phyloP scores from a whole-genome alignment of 2,888 invertebrate genomes.

The Drosophila macrospina region DNA sequence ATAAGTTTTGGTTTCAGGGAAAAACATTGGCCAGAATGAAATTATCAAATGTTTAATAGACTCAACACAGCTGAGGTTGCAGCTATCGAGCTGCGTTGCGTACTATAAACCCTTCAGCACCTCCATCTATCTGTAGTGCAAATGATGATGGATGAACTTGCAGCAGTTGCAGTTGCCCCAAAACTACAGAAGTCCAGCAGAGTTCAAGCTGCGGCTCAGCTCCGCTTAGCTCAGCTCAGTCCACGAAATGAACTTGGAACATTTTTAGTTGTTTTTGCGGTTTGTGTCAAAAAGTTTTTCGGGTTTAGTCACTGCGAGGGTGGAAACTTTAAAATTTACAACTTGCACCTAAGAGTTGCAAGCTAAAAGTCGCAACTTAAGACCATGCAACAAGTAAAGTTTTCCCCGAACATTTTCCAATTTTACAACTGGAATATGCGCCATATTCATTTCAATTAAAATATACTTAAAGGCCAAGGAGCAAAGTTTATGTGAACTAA shows the following conservation, averaged over 20 bases:
- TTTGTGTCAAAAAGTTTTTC: constrained; percentile 48
- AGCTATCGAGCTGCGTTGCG: constrained; percentile 14
- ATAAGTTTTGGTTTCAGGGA: constrained; percentile 51
- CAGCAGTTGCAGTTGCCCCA: not conserved
- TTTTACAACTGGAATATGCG: constrained; percentile 18
- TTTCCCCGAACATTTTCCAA: constrained; percentile 7
- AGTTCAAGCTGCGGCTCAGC: constrained; percentile 49
- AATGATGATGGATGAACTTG: constrained; percentile 63
- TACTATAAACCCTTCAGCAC: not conserved
- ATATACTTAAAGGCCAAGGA: constrained; percentile 19
- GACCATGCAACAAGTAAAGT: constrained; percentile 55
- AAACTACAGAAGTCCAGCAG: constrained; percentile 45
- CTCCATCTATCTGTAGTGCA: not conserved
- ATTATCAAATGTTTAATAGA: constrained; percentile 78
- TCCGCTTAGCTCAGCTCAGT: constrained; percentile 50
- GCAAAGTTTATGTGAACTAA: constrained; percentile 8
- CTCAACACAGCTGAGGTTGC: constrained; percentile 48
- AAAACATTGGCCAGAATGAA: constrained; percentile 55
- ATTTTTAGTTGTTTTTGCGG: constrained; percentile 49
- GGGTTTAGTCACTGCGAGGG: constrained; percentile 13
- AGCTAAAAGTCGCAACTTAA: constrained; percentile 42
- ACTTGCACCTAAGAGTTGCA: constrained; percentile 40
- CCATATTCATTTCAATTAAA: constrained; percentile 58
- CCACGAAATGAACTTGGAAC: constrained; percentile 60
- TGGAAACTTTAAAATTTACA: constrained; percentile 57